Evolutionary conservation across 2,888 invertebrate species (phyloP).

Genomic region (Cenopis cana): DNA sequence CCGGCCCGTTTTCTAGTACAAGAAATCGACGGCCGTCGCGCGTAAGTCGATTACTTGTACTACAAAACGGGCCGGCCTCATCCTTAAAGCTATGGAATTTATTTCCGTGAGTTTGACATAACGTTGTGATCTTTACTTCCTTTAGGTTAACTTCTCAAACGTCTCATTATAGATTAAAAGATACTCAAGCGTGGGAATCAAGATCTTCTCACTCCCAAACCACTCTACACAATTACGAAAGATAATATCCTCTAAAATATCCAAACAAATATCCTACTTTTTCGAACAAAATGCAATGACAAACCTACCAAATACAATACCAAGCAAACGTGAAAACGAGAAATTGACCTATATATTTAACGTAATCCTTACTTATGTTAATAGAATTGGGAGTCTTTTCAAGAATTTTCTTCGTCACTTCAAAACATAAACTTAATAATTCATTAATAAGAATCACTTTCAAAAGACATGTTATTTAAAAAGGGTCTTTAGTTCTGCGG

Average conservation of each 20-base stretch:
- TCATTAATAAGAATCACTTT: not conserved
- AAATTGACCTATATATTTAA: not conserved
- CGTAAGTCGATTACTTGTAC: no score
- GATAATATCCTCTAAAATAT: not conserved
- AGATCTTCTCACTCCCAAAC: not conserved
- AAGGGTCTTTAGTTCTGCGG: not conserved
- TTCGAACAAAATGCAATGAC: not conserved
- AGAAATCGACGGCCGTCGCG: no score
- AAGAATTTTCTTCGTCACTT: not conserved
- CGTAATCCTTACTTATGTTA: not conserved
- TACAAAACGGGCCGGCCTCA: no score
- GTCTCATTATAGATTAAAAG: no score
- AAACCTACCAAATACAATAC: not conserved
- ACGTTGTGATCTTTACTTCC: no score
- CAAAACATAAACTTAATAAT: no score
- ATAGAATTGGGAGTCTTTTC: not conserved
- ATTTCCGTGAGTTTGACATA: no score
- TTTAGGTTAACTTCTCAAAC: no score
- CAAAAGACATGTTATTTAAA: not conserved
- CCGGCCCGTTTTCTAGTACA: no score
- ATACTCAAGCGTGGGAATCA: no score
- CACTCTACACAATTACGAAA: not conserved
- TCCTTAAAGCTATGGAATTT: no score
- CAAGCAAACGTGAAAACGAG: not conserved
- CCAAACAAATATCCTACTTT: not conserved